Evolutionary conservation across 2,888 invertebrate genomes (phyloP).

Genomic region (Melikaiella ostensackeni): DNA sequence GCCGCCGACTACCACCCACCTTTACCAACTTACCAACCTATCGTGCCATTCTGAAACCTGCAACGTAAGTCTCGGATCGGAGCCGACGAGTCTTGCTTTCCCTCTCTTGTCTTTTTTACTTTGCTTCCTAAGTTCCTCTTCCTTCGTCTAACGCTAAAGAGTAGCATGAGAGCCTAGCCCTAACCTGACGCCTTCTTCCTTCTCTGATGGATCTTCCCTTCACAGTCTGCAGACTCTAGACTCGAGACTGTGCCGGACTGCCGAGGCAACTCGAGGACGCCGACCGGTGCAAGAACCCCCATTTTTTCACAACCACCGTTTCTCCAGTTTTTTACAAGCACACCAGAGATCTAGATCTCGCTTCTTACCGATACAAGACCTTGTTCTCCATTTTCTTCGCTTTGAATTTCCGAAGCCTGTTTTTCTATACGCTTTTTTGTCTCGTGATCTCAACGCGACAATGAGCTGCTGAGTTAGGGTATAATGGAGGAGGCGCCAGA

Average conservation of each 20-base stretch:
- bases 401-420: background rate
- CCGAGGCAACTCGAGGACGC: background rate
- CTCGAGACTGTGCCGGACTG: background rate
- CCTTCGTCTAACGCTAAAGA: background rate
- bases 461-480: background rate
- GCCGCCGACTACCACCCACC: constrained; percentile 72
- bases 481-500: constrained; percentile 1
- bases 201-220: background rate
- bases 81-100: constrained; percentile 58
- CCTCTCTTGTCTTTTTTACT: constrained; percentile 40
- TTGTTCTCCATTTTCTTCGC: constrained; percentile 7
- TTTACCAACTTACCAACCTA: constrained; percentile 63
- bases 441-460: background rate
- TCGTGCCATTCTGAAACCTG: constrained; percentile 68
- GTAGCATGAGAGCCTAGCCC: background rate
- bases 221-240: background rate
- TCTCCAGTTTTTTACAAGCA: background rate
- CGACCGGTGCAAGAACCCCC: background rate
- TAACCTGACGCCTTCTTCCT: constrained; percentile 4
- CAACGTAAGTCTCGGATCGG: constrained; percentile 50
- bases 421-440: background rate
- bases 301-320: background rate
- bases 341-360: constrained; percentile 10
- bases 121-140: constrained; percentile 28
- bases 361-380: constrained; percentile 2